These are phyloP conservation scores for Polyploca ridens DNA, from an alignment of 2,888 invertebrate species.

Conservation along the genomic window DNA sequence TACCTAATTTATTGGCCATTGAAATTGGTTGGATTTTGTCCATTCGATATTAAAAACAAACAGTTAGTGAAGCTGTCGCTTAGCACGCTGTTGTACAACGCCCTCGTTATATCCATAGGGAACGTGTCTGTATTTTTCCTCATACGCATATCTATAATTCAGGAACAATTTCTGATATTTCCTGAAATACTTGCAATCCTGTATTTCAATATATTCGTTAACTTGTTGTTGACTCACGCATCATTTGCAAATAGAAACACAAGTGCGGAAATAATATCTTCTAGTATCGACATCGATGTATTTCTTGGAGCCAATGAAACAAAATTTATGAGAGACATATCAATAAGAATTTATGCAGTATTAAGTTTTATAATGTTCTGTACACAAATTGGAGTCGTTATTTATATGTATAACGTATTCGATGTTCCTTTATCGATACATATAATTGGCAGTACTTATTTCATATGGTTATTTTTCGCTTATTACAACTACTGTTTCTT, in stretches of 20 bases:
- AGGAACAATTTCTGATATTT: constrained; percentile 40
- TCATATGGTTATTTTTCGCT: constrained; percentile 46
- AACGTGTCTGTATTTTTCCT: constrained; percentile 38
- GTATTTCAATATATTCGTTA: constrained; percentile 45
- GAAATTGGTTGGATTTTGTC: constrained; percentile 48
- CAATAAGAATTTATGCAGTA: constrained; percentile 30
- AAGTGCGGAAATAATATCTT: constrained; percentile 45
- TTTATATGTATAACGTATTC: constrained; percentile 40
- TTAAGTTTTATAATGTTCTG: constrained; percentile 29
- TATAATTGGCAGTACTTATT: constrained; percentile 41
- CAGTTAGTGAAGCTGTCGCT: constrained; percentile 42
- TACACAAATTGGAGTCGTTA: constrained; percentile 34
- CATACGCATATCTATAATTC: constrained; percentile 36
- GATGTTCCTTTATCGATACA: constrained; percentile 41
- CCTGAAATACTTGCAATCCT: constrained; percentile 48
- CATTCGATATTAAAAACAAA: constrained; percentile 52
- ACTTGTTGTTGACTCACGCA: constrained; percentile 46
- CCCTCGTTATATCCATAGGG: constrained; percentile 33
- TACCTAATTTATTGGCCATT: constrained; percentile 38
- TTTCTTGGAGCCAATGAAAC: constrained; percentile 61
- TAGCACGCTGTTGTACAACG: constrained; percentile 39
- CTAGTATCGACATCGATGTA: constrained; percentile 55
- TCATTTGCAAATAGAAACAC: constrained; percentile 46
- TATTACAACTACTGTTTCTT: constrained; percentile 53
- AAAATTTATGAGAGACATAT: constrained; percentile 56